phyloP scores from a whole-genome alignment of 2,797 vertebrate genomes.

The Enteromius fasciolatus region DNA sequence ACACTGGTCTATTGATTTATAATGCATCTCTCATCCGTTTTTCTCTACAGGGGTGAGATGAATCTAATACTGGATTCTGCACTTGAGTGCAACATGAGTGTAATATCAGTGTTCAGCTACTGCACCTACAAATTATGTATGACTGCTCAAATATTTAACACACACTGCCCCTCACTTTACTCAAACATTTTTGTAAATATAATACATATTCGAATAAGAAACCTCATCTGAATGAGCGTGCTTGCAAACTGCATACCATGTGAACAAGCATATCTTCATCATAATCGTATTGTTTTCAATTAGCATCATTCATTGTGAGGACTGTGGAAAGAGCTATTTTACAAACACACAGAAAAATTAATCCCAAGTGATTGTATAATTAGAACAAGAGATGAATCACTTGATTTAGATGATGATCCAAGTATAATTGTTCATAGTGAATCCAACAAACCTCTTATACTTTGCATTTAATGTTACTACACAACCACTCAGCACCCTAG shows the following conservation, averaged over 20 bases:
- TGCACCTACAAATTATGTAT: conserved; percentile 35
- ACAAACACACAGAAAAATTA: not conserved
- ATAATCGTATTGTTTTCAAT: conserved; percentile 34
- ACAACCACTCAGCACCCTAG: not conserved
- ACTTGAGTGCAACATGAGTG: conserved; percentile 31
- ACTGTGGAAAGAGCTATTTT: conserved; percentile 14
- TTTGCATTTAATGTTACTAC: not conserved
- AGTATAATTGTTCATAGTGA: not conserved
- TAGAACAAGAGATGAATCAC: conserved; percentile 22
- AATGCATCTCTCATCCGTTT: conserved; percentile 15
- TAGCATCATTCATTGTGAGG: not conserved
- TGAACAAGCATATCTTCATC: conserved; percentile 8
- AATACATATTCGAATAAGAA: conserved; percentile 4
- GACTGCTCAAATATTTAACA: conserved; percentile 34
- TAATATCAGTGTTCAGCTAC: conserved; percentile 35
- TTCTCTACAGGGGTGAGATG: not conserved
- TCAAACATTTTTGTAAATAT: conserved; percentile 14
- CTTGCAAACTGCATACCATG: not conserved
- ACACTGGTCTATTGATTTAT: conserved; percentile 27
- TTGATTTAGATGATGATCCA: conserved; percentile 9
- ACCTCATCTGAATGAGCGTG: not conserved
- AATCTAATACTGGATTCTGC: conserved; percentile 2
- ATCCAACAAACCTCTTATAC: not conserved
- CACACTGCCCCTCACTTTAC: conserved; percentile 17
- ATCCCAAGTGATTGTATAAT: conserved; percentile 11